A percentile compares a stretch with the other conserved stretches of the same genome.
Evolutionary conservation across 2,113 vertebrate genomes (phyloP).

Genomic region (Cebidichthys violaceus): DNA sequence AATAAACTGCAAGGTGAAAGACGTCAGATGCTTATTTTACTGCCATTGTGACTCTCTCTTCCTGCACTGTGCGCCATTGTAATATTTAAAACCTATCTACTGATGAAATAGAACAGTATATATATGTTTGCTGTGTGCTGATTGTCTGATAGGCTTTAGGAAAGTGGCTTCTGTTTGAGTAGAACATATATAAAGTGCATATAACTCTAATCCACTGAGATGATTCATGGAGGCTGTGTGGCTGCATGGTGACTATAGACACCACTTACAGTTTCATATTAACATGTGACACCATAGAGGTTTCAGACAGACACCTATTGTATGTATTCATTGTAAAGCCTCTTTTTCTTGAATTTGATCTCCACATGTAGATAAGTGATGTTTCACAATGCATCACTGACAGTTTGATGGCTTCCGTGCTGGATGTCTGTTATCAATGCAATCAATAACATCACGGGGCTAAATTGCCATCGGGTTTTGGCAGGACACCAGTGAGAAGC

Average conservation of each 20-base stretch:
- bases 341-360: constrained; percentile 16
- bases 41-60: neutral
- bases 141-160: neutral
- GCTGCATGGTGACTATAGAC: neutral
- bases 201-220: neutral
- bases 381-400: constrained; percentile 8
- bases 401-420: constrained; percentile 46
- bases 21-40: neutral
- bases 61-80: neutral
- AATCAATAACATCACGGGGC: constrained; percentile 62
- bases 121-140: neutral
- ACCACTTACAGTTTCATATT: neutral
- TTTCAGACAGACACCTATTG: neutral
- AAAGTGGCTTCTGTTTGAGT: too few relatives aligned
- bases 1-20: neutral
- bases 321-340: neutral
- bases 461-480: constrained; percentile 62
- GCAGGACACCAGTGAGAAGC: constrained; percentile 63
- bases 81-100: neutral
- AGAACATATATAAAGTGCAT: neutral
- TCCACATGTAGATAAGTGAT: neutral
- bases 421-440: constrained; percentile 64
- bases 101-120: neutral
- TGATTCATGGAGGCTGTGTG: neutral
- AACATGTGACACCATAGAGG: neutral